phyloP scores from a whole-genome alignment of 2,888 invertebrate genomes.

The Lithosia quadra region DNA sequence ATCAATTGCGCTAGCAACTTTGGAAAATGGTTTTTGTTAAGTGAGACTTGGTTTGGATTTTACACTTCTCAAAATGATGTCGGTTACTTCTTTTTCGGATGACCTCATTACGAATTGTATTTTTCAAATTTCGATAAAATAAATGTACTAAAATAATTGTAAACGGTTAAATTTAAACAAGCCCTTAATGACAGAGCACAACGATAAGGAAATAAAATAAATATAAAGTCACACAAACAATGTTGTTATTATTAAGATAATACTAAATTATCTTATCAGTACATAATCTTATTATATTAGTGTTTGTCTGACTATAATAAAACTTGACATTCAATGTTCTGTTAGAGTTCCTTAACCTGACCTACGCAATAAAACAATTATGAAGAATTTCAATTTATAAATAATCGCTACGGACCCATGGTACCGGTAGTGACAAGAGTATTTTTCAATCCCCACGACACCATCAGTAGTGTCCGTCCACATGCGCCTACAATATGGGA shows the following conservation, averaged over 20 bases:
- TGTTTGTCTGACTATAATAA: conserved; percentile 30
- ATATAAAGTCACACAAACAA: conserved; percentile 1
- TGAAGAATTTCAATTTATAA: neutral
- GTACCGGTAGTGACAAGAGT: neutral
- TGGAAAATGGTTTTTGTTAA: too few relatives aligned
- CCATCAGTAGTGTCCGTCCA: too few relatives aligned
- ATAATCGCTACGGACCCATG: neutral
- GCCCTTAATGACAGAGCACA: neutral
- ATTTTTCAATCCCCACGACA: too few relatives aligned
- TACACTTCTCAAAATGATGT: too few relatives aligned
- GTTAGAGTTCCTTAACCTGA: conserved; percentile 36
- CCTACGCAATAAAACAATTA: conserved; percentile 15
- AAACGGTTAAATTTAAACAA: conserved; percentile 4
- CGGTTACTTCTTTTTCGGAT: neutral
- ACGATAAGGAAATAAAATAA: neutral
- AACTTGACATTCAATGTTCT: conserved; percentile 36
- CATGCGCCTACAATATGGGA: too few relatives aligned
- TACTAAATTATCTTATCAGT: conserved; percentile 16
- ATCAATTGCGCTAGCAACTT: too few relatives aligned
- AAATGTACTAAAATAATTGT: neutral
- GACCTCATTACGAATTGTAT: neutral
- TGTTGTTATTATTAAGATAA: conserved; percentile 1
- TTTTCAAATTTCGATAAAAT: neutral
- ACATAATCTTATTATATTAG: conserved; percentile 13
- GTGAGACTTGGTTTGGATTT: too few relatives aligned